Percentiles rank a stretch among this genome's conserved stretches.
Conservation (phyloP, 2,888 invertebrate genomes). For the Congeria kusceri region DNA sequence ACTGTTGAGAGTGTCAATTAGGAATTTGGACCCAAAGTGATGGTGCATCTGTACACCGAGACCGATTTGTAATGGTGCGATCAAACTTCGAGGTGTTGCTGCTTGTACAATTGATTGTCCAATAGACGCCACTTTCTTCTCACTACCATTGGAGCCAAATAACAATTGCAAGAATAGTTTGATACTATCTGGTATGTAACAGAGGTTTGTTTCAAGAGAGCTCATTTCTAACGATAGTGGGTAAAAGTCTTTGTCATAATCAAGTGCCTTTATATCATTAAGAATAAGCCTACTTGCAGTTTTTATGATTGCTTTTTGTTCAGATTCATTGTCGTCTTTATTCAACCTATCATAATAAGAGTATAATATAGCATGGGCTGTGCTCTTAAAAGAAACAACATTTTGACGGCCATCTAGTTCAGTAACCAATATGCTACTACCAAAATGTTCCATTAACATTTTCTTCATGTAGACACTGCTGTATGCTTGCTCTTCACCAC, state of each 20-base stretch:
- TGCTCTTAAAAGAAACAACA: constrained; percentile 57
- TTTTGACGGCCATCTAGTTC: constrained; percentile 53
- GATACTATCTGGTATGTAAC: too few relatives aligned
- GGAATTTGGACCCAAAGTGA: constrained; percentile 18
- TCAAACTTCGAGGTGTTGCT: background rate
- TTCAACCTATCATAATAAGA: constrained; percentile 32
- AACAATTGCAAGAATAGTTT: background rate
- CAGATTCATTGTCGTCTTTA: constrained; percentile 22
- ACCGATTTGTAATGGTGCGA: background rate
- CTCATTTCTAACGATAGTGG: constrained; percentile 22
- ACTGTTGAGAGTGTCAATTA: constrained; percentile 23
- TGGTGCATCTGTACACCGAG: constrained; percentile 15
- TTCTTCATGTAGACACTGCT: too few relatives aligned
- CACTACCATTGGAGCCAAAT: background rate
- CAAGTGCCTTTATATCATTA: constrained; percentile 44
- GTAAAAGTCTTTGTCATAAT: background rate
- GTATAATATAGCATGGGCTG: constrained; percentile 45
- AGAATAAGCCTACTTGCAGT: constrained; percentile 65
- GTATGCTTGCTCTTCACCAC: too few relatives aligned
- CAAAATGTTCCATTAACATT: too few relatives aligned
- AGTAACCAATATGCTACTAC: too few relatives aligned
- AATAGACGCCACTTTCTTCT: background rate
- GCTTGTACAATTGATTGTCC: constrained; percentile 17
- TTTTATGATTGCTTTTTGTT: constrained; percentile 52
- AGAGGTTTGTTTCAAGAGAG: background rate